A percentile compares a stretch with the other conserved stretches of the same genome.
These are phyloP conservation scores for Chrysochloris asiatica DNA, from an alignment of 2,113 vertebrate genomes.

Conservation along the genomic window DNA sequence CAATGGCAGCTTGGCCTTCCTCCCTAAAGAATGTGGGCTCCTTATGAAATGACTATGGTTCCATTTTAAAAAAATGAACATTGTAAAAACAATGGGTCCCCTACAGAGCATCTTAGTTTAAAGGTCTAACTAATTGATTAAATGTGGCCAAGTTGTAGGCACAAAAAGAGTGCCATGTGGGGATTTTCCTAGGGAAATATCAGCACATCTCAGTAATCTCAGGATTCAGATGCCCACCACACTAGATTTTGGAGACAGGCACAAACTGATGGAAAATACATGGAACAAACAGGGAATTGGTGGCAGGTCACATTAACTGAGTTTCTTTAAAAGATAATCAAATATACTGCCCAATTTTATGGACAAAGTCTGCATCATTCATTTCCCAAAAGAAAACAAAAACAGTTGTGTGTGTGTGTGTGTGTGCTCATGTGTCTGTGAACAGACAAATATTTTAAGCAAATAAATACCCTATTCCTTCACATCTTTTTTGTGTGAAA, in stretches of 20 bases:
- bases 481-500: neutral
- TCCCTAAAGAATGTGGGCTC: neutral
- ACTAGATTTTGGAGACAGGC: neutral
- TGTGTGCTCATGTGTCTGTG: neutral
- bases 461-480: constrained; percentile 3
- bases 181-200: neutral
- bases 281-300: neutral
- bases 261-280: neutral
- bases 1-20: neutral
- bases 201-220: neutral
- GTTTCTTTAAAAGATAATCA: neutral
- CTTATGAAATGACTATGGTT: neutral
- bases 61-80: neutral
- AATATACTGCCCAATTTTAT: neutral
- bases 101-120: neutral
- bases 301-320: neutral
- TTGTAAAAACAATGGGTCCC: neutral
- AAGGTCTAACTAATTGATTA: neutral
- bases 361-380: neutral
- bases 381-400: neutral
- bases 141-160: neutral
- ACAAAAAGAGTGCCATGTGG: neutral
- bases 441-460: neutral
- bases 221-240: neutral
- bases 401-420: neutral